Percentiles rank a stretch among this genome's conserved stretches.
phyloP scores from a whole-genome alignment of 2,888 invertebrate species.

The Phasia obesa region DNA sequence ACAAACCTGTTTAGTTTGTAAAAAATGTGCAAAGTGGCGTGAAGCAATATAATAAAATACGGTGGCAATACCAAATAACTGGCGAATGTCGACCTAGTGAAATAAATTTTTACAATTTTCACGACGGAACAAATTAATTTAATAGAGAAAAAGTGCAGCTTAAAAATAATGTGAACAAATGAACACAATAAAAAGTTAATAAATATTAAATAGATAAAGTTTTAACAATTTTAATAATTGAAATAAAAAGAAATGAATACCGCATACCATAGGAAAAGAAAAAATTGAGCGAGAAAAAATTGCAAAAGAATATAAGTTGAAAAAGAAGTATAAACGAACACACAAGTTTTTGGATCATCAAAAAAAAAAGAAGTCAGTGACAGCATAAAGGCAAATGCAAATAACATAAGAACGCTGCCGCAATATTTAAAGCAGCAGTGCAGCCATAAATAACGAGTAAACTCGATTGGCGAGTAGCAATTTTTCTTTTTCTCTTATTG shows the following conservation, averaged over 20 bases:
- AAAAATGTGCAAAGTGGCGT: conserved; percentile 49
- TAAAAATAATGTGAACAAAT: conserved; percentile 49
- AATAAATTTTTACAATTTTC: conserved; percentile 66
- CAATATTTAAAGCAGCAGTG: conserved; percentile 39
- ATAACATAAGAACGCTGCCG: conserved; percentile 52
- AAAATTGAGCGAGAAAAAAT: conserved; percentile 62
- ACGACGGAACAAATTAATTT: conserved; percentile 67
- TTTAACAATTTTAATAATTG: conserved; percentile 15
- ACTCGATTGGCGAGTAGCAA: conserved; percentile 55
- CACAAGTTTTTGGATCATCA: conserved; percentile 47
- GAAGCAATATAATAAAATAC: conserved; percentile 18
- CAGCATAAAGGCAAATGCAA: conserved; percentile 57
- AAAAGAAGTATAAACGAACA: conserved; percentile 63
- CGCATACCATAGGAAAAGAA: conserved; percentile 50
- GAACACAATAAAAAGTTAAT: conserved; percentile 17
- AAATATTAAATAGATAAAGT: conserved; percentile 44
- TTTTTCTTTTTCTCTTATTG: conserved; percentile 44
- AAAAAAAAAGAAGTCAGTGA: conserved; percentile 59
- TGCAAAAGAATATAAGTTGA: conserved; percentile 43
- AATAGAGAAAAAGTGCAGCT: conserved; percentile 60
- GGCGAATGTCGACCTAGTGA: conserved; percentile 66
- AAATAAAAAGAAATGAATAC: conserved; percentile 53
- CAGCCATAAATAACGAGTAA: conserved; percentile 55
- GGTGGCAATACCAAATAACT: conserved; percentile 53
- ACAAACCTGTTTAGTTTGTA: conserved; percentile 10